Conservation (phyloP, 2,888 invertebrate species). For the Andrena bucephala region DNA sequence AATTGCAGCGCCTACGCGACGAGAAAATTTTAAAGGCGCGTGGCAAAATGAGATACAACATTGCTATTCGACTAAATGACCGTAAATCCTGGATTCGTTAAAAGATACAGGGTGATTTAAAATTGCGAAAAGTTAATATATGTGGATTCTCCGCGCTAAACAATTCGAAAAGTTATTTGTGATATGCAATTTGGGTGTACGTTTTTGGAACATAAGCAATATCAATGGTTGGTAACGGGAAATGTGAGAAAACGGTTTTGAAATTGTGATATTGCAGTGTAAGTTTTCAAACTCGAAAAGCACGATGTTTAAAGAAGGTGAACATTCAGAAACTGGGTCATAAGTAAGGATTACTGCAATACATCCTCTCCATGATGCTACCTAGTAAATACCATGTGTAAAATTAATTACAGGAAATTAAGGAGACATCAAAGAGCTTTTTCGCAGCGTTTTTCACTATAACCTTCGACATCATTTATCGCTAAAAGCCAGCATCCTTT, state of each 20-base stretch:
- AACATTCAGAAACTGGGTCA: background rate
- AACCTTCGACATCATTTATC: conserved; percentile 4
- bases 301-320: conserved; percentile 17
- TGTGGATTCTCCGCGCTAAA: no score
- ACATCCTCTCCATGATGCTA: background rate
- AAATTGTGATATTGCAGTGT: background rate
- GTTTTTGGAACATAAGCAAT: no score
- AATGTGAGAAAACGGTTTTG: background rate
- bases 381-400: background rate
- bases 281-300: background rate
- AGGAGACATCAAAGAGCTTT: background rate
- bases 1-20: no score
- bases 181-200: no score
- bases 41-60: background rate
- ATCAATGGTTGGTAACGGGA: no score
- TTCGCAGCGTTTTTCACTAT: background rate
- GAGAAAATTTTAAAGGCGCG: no score
- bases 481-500: background rate
- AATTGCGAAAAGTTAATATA: no score
- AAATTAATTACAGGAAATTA: conserved; percentile 29
- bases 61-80: background rate
- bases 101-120: background rate
- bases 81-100: background rate
- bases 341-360: background rate
- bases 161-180: no score